Base-by-base conservation (phyloP, 2,113 vertebrate genomes). In the Alligator mississippiensis region DNA sequence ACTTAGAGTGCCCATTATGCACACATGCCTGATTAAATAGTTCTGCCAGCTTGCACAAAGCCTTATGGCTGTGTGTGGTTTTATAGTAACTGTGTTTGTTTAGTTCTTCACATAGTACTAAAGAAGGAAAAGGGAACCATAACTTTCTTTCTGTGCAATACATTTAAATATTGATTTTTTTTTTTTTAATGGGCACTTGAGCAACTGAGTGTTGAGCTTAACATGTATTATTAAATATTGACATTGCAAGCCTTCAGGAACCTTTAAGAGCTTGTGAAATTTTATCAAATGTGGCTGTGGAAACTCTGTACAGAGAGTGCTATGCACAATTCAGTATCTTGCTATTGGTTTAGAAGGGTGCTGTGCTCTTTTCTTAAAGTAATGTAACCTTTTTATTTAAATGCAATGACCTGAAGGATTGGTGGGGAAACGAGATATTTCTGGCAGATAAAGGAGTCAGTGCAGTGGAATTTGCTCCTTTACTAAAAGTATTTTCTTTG, bases 121-220 rank as follows among this genome's bases (percentile, higher is more conserved):
- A 34, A 18, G 9, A 79, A 63, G 24, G 58, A 47, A 16, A 57
- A 47, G 82, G 62, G 27, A 86, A 13, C 57, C 84, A 30, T 78
- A 77, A 3, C 77, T 93, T 12, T 88, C 38, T 59, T 60, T 9
- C 30, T 79, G 63, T 74, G 24, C 25, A 90, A 90, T 90, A 84
- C 59, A 84, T 93, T 90, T 82, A 91, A 78, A 72, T 90, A 85
- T 3, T 70, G 58, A 3, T 81, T 61, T 81, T 81, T 59, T 62
- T 74, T 77, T 34, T 76, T 57, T 18, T 88, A 58, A 80, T 55
- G 4, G 27, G 90, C 13, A 55, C 25, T 88, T 84, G 78, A 8
- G 1, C 18, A 89, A 93, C 63, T 94, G 62, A 88, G 88, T 85
- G 57, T 92, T 60, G 90, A 82, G 21, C 24, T 72, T 82, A n/a